A percentile compares a stretch with the other conserved stretches of the same genome.
Evolutionary conservation across 2,113 vertebrate species (phyloP).

Genomic region (Oncorhynchus masou): DNA sequence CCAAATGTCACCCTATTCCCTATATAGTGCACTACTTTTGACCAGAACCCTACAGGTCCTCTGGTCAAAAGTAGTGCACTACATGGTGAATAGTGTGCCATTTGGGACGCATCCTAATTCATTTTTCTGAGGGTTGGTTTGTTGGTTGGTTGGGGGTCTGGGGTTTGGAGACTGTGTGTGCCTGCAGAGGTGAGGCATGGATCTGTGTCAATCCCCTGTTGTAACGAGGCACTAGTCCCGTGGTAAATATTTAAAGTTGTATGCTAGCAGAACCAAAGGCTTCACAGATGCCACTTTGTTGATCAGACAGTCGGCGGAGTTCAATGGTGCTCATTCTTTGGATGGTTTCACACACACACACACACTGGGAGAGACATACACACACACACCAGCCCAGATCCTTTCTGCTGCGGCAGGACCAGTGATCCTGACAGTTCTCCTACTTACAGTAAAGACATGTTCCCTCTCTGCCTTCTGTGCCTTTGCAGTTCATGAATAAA

Average conservation of each 20-base stretch:
- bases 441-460: no score
- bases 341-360: not conserved
- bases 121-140: not conserved
- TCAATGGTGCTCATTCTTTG: not conserved
- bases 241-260: conserved; percentile 17
- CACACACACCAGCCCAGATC: not conserved
- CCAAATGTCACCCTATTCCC: no score
- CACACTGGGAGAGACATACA: no score
- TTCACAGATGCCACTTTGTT: not conserved
- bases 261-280: not conserved
- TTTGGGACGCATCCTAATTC: not conserved
- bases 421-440: no score
- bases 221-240: not conserved
- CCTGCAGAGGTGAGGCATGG: not conserved
- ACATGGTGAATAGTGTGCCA: no score
- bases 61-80: no score
- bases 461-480: not conserved
- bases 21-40: no score
- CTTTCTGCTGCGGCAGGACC: not conserved
- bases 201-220: not conserved
- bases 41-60: no score
- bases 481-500: not conserved
- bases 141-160: not conserved
- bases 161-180: not conserved
- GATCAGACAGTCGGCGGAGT: no score